phyloP scores from a whole-genome alignment of 1,140 invertebrate species.

The Hestina assimilis region DNA sequence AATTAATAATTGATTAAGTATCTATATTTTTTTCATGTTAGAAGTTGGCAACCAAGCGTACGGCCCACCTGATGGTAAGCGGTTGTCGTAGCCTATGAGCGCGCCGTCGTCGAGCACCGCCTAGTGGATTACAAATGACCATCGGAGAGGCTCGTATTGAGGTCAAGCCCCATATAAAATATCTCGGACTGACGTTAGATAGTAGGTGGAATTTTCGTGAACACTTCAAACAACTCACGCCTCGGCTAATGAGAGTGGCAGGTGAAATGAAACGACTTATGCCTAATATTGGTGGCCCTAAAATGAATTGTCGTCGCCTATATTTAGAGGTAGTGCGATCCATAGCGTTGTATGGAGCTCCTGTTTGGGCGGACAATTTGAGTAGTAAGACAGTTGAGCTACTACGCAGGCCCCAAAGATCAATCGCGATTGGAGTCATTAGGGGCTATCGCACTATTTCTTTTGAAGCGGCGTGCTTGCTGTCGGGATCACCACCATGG shows the following conservation, averaged over 20 bases:
- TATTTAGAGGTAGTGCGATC: conserved; percentile 14
- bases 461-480: not conserved
- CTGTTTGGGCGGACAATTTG: conserved; percentile 3
- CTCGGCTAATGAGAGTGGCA: conserved; percentile 4
- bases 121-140: not conserved
- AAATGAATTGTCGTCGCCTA: not conserved
- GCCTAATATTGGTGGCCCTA: conserved; percentile 22
- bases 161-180: conserved; percentile 21
- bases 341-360: conserved; percentile 19
- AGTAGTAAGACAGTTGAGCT: not conserved
- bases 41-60: too few relatives aligned
- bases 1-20: too few relatives aligned
- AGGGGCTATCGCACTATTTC: conserved; percentile 11
- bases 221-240: conserved; percentile 19
- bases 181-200: conserved; percentile 26
- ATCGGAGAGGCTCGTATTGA: too few relatives aligned
- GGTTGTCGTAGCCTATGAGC: too few relatives aligned
- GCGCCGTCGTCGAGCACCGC: too few relatives aligned
- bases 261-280: conserved; percentile 12
- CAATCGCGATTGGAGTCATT: not conserved
- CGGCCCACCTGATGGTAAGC: too few relatives aligned
- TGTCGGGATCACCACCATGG: too few relatives aligned
- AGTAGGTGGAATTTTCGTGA: conserved; percentile 20
- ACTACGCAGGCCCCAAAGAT: conserved; percentile 6
- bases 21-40: too few relatives aligned